phyloP scores from a whole-genome alignment of 2,797 vertebrate species.

The Rousettus madagascariensis region DNA sequence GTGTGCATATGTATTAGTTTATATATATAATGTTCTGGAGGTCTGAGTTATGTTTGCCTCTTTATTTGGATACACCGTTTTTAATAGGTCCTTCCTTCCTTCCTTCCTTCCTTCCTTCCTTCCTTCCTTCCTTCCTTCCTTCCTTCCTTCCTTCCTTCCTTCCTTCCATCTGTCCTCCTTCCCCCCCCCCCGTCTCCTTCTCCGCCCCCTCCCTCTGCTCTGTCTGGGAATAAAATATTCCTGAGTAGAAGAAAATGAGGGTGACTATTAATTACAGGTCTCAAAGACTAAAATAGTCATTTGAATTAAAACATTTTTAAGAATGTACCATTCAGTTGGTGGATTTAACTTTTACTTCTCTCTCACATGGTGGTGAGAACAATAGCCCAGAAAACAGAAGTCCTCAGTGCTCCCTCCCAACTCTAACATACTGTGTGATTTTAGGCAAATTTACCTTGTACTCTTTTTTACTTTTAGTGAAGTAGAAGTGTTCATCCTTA shows the following conservation, averaged over 20 bases:
- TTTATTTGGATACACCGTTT: not conserved
- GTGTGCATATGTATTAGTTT: too few species aligned
- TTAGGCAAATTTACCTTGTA: slow-evolving; percentile 72
- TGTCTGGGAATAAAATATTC: not conserved
- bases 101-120: rapidly evolving
- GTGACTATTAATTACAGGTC: not conserved
- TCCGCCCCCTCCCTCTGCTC: not conserved
- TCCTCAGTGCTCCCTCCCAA: not conserved
- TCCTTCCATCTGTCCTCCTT: rapidly evolving
- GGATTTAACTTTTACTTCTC: not conserved
- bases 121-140: rapidly evolving
- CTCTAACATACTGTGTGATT: slow-evolving; percentile 63
- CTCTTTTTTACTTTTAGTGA: slow-evolving; percentile 67
- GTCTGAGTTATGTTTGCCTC: not conserved
- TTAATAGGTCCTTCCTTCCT: rapidly evolving
- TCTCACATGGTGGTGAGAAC: slow-evolving; percentile 17
- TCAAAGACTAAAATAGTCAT: not conserved
- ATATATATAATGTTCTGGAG: not conserved
- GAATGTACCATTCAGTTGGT: not conserved
- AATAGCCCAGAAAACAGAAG: slow-evolving; percentile 68
- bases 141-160: rapidly evolving
- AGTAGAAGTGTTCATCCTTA: slow-evolving; percentile 62
- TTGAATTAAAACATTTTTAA: not conserved
- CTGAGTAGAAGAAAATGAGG: not conserved
- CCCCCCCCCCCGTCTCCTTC: too few species aligned